These are phyloP conservation scores for Cryptocephalus moraei DNA, from an alignment of 2,888 invertebrate genomes.

Conservation along the genomic window DNA sequence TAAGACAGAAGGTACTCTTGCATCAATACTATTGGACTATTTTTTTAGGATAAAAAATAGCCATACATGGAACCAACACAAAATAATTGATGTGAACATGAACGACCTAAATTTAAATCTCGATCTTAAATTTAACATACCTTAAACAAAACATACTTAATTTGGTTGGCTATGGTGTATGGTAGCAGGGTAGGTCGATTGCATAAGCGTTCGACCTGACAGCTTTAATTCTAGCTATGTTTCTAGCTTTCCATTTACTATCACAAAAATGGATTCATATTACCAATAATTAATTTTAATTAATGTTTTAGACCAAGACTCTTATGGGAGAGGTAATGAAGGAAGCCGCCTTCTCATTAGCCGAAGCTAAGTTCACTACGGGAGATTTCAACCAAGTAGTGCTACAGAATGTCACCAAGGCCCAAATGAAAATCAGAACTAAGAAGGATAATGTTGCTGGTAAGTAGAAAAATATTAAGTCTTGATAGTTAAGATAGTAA, in stretches of 20 bases:
- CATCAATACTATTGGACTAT: too few relatives aligned
- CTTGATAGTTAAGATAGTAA: background rate
- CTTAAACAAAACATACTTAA: too few relatives aligned
- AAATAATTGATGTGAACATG: too few relatives aligned
- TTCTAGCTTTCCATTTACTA: background rate
- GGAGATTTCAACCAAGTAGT: slow-evolving; percentile 98
- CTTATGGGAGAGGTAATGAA: slow-evolving; percentile 99
- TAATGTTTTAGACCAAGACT: slow-evolving; percentile 71
- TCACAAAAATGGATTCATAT: background rate
- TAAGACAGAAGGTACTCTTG: too few relatives aligned
- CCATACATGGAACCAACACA: too few relatives aligned
- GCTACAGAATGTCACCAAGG: slow-evolving; percentile 95
- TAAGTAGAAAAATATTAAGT: slow-evolving; percentile 10
- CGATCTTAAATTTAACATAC: too few relatives aligned
- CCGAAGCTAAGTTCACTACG: slow-evolving; percentile 92
- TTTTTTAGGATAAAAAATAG: too few relatives aligned
- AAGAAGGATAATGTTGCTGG: slow-evolving; percentile 96
- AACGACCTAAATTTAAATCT: too few relatives aligned
- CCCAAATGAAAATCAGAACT: slow-evolving; percentile 92
- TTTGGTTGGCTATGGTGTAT: too few relatives aligned
- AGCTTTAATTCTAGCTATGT: too few relatives aligned
- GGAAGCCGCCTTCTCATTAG: slow-evolving; percentile 95
- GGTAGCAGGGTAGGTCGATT: too few relatives aligned
- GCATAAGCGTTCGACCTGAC: too few relatives aligned
- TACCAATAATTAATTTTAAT: background rate